These are phyloP conservation scores for Cephus spinipes DNA, from an alignment of 2,888 invertebrate species.

Conservation along the genomic window DNA sequence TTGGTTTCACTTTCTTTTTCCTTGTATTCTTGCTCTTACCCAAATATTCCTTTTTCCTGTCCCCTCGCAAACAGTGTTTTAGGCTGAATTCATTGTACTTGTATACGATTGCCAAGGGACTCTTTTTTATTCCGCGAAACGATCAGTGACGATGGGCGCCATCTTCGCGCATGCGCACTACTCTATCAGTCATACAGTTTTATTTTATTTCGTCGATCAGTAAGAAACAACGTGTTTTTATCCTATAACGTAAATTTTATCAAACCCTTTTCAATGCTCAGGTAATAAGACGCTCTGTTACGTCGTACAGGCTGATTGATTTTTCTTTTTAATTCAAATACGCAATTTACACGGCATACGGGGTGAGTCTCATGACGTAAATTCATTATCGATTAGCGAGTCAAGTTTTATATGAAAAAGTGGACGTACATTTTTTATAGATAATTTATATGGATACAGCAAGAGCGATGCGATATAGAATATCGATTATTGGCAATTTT, in stretches of 20 bases:
- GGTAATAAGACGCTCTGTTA: not conserved
- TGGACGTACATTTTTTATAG: not conserved
- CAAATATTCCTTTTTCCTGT: not conserved
- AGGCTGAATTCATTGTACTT: not conserved
- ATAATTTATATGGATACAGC: not conserved
- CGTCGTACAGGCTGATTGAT: too few relatives aligned
- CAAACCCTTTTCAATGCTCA: not conserved
- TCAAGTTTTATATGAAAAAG: slow-evolving; percentile 20
- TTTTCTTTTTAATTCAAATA: not conserved
- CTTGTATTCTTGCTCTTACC: too few relatives aligned
- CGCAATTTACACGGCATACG: not conserved
- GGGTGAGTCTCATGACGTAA: not conserved
- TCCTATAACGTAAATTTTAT: not conserved
- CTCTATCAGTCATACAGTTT: not conserved
- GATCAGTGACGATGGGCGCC: too few relatives aligned
- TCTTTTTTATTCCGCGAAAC: not conserved
- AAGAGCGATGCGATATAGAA: not conserved
- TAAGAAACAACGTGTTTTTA: not conserved
- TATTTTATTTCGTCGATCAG: not conserved
- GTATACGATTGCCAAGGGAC: not conserved
- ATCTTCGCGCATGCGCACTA: not conserved
- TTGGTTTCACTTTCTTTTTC: not conserved
- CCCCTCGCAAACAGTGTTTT: not conserved
- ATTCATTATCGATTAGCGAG: slow-evolving; percentile 6
- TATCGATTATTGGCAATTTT: not conserved